These are phyloP conservation scores for Ennomos erosarius DNA, from an alignment of 2,888 invertebrate species.

Conservation along the genomic window DNA sequence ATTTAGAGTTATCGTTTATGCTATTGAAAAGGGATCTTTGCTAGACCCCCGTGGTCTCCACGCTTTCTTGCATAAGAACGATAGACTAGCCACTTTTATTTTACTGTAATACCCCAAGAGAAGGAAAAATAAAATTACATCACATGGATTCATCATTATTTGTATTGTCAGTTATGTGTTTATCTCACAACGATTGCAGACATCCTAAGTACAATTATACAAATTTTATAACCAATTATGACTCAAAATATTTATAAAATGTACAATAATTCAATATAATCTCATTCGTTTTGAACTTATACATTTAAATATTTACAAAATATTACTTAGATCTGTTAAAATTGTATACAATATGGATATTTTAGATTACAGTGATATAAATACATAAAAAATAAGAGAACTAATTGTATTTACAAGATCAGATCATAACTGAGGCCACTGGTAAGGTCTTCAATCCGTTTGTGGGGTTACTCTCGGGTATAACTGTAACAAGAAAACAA, in stretches of 20 bases:
- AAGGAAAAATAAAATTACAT: constrained; percentile 18
- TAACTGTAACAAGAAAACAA: constrained; percentile 77
- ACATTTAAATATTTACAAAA: constrained; percentile 83
- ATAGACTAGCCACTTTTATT: too few species aligned
- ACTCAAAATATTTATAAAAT: constrained; percentile 83
- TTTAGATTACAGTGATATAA: constrained; percentile 81
- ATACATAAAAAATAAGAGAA: constrained; percentile 82
- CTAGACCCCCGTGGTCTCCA: too few species aligned
- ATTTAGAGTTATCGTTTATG: too few species aligned
- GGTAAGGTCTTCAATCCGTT: constrained; percentile 67
- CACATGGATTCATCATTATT: constrained; percentile 67
- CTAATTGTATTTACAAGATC: constrained; percentile 79
- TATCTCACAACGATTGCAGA: constrained; percentile 83
- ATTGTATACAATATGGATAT: constrained; percentile 81
- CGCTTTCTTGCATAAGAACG: too few species aligned
- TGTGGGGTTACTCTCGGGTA: constrained; percentile 87
- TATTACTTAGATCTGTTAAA: constrained; percentile 79
- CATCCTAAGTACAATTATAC: constrained; percentile 77
- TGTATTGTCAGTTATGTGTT: constrained; percentile 83
- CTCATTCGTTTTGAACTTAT: constrained; percentile 81
- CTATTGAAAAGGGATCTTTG: too few species aligned
- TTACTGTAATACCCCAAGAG: too few species aligned
- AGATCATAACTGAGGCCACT: constrained; percentile 61
- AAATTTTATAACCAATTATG: constrained; percentile 79
- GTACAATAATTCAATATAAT: constrained; percentile 79